Base-by-base conservation (phyloP, 2,113 vertebrate species). In the Odontophorus gujanensis region DNA sequence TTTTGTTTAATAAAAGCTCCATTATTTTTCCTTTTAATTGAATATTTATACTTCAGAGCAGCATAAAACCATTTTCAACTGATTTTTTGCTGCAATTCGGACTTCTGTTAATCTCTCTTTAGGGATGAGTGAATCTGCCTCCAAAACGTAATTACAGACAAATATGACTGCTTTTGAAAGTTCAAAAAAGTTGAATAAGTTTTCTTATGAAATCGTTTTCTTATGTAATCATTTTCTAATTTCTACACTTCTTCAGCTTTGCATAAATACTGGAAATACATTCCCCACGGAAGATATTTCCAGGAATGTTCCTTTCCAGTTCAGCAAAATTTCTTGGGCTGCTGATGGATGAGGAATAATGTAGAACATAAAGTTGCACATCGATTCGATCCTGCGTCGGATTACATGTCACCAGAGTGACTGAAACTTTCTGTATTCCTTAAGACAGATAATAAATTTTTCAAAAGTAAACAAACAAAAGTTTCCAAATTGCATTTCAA, bases 11-110 rank as follows among this genome's bases (percentile, higher is more conserved):
- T 95, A 95, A 94, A 92, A 90, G 57, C 77, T 94, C 96, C 72
- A 87, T 96, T 96, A 93, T 96, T 97, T 97, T 93, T 90, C 82
- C 62, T 79, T 93, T 92, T 96, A 93, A 91, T 91, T 94, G 96
- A 93, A 89, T 90, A 95, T 87, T 92, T 95, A 89, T 81, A 89
- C 72, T 90, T 96, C 81, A 84, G 72, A 93, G 62, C 42, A 91
- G 58, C 85, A 88, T 85, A 90, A 93, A 38, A 47, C 61, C 38
- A 89, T 92, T 92, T 92, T 74, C 67, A 69, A 69, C 68, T 22
- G 12, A 78, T 25, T 90, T 96, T 95, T 94, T 86, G 34, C 78
- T 93, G 0, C 28, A 68, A 79, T 47, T 90, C 48, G 50, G 61
- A 67, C 18, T 87, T 57, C 48, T 71, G 26, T 92, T 92, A 82